phyloP scores from a whole-genome alignment of 1,140 invertebrate genomes.

The Procambarus clarkii region DNA sequence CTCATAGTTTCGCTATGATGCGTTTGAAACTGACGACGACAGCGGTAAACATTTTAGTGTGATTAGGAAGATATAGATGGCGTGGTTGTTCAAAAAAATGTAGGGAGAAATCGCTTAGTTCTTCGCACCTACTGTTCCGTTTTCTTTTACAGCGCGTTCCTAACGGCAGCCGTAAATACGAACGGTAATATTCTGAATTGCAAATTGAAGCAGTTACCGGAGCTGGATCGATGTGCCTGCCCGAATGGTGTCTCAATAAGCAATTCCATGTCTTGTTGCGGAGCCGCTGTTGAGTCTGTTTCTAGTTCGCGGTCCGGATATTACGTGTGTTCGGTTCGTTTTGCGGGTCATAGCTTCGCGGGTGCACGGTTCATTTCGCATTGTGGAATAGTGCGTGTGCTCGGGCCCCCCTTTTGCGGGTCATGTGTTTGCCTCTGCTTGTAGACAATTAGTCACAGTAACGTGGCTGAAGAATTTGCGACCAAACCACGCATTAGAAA shows the following conservation, averaged over 20 bases:
- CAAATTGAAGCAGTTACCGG: background rate
- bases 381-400: background rate
- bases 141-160: background rate
- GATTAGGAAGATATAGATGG: too few relatives aligned
- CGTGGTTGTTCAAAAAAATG: too few relatives aligned
- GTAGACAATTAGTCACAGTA: too few relatives aligned
- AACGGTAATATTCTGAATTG: background rate
- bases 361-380: background rate
- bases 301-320: background rate
- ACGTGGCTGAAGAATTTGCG: too few relatives aligned
- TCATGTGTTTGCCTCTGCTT: background rate
- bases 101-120: too few relatives aligned
- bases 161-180: background rate
- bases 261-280: background rate
- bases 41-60: too few relatives aligned
- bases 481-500: too few relatives aligned
- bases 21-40: too few relatives aligned
- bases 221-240: background rate
- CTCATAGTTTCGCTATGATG: too few relatives aligned
- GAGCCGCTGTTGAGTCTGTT: background rate
- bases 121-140: background rate
- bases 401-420: background rate
- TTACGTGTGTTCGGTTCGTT: background rate
- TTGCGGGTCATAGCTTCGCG: background rate
- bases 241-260: slow-evolving; percentile 1